Evolutionary conservation across 2,888 invertebrate genomes (phyloP).

Genomic region (Alsophila aescularia): DNA sequence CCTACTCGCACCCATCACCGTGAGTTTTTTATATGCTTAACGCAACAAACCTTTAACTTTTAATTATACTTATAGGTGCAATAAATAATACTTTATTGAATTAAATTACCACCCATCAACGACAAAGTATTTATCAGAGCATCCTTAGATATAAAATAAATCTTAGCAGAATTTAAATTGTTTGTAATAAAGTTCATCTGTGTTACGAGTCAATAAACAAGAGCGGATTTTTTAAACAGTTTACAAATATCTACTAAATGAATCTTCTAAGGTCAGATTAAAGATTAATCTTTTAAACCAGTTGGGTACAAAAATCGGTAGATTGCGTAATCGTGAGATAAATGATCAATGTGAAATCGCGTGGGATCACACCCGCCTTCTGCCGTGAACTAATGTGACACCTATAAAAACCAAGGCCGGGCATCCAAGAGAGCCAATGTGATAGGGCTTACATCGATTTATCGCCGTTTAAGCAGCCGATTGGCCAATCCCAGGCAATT

Average conservation of each 20-base stretch:
- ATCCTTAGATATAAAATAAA: slow-evolving; percentile 18
- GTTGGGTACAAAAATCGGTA: slow-evolving; percentile 54
- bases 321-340: slow-evolving; percentile 61
- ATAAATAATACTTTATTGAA: slow-evolving; percentile 24
- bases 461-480: slow-evolving; percentile 55
- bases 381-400: slow-evolving; percentile 56
- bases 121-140: background rate
- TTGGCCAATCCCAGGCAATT: slow-evolving; percentile 30
- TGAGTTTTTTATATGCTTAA: slow-evolving; percentile 10
- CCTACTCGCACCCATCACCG: background rate
- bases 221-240: slow-evolving; percentile 42
- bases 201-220: slow-evolving; percentile 46
- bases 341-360: slow-evolving; percentile 56
- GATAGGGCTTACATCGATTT: slow-evolving; percentile 54
- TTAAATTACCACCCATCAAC: slow-evolving; percentile 20
- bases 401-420: slow-evolving; percentile 72
- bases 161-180: slow-evolving; percentile 39
- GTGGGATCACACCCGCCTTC: slow-evolving; percentile 57
- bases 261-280: slow-evolving; percentile 50
- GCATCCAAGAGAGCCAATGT: slow-evolving; percentile 37
- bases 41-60: slow-evolving; percentile 3
- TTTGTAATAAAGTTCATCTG: slow-evolving; percentile 43
- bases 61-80: background rate
- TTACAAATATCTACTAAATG: slow-evolving; percentile 48
- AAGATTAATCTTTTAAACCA: slow-evolving; percentile 61